Evolutionary conservation across 2,888 invertebrate species (phyloP).

Genomic region (Eupithecia subfuscata): DNA sequence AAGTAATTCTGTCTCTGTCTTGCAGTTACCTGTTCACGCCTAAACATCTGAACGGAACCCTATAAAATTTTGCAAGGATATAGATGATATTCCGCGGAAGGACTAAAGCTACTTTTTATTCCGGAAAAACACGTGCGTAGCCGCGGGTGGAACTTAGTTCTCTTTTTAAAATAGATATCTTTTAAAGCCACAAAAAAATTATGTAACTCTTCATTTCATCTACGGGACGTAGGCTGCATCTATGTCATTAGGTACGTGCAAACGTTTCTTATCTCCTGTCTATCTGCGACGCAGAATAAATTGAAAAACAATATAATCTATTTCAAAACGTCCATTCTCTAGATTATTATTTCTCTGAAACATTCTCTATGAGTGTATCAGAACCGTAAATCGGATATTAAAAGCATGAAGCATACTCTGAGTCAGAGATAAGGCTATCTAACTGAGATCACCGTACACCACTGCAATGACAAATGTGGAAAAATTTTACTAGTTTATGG

Average conservation of each 20-base stretch:
- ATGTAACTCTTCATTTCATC: neutral
- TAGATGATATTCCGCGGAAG: neutral
- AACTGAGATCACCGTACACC: conserved; percentile 65
- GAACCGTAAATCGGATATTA: conserved; percentile 47
- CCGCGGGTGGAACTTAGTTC: neutral
- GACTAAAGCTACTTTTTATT: neutral
- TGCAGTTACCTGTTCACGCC: too few species aligned
- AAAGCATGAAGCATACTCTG: conserved; percentile 57
- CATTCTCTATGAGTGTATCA: conserved; percentile 36
- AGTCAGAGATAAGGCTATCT: conserved; percentile 75
- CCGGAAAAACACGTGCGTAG: neutral
- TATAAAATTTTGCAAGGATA: too few species aligned
- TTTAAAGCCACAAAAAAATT: neutral
- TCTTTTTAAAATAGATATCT: too few species aligned
- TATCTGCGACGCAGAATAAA: neutral
- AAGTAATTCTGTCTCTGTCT: too few species aligned
- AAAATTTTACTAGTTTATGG: conserved; percentile 4
- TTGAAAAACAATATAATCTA: conserved; percentile 5
- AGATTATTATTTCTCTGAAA: conserved; percentile 3
- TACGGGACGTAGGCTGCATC: neutral
- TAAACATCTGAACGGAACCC: too few species aligned
- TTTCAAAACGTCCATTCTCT: neutral
- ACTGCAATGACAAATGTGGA: conserved; percentile 16
- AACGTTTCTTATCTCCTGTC: neutral
- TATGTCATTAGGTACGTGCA: neutral